A percentile compares a stretch with the other conserved stretches of the same genome.
Evolutionary conservation across 2,797 vertebrate genomes (phyloP).

Genomic region (Darevskia nairensis): DNA sequence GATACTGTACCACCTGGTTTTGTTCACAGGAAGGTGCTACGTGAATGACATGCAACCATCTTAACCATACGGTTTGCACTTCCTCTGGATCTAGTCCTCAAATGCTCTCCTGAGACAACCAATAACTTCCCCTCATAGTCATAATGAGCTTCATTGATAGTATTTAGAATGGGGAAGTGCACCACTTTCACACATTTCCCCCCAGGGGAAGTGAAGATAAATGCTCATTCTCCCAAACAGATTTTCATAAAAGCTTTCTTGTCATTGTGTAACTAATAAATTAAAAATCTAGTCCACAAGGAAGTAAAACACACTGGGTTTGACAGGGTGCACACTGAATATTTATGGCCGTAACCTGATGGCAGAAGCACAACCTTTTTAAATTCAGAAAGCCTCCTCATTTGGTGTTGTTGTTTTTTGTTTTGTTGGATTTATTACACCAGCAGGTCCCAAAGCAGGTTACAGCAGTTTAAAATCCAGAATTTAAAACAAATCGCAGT

Average conservation of each 20-base stretch:
- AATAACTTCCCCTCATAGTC: slow-evolving; percentile 17
- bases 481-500: no score
- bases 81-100: slow-evolving; percentile 13
- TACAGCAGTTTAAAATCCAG: no score
- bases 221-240: not conserved
- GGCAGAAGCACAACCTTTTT: not conserved
- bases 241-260: not conserved
- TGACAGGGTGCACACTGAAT: not conserved
- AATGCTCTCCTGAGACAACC: not conserved
- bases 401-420: no score
- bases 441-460: no score
- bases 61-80: not conserved
- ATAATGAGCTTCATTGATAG: not conserved
- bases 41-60: not conserved
- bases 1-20: not conserved
- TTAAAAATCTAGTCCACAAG: not conserved
- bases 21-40: not conserved
- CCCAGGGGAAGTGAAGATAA: slow-evolving; percentile 7
- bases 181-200: slow-evolving; percentile 6
- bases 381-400: not conserved
- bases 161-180: slow-evolving; percentile 2
- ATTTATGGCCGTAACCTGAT: not conserved
- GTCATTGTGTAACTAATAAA: not conserved
- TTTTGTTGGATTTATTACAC: no score
- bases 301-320: not conserved